A percentile compares a stretch with the other conserved stretches of the same genome.
Conservation (phyloP, 2,797 vertebrate genomes). For the Channa striata region DNA sequence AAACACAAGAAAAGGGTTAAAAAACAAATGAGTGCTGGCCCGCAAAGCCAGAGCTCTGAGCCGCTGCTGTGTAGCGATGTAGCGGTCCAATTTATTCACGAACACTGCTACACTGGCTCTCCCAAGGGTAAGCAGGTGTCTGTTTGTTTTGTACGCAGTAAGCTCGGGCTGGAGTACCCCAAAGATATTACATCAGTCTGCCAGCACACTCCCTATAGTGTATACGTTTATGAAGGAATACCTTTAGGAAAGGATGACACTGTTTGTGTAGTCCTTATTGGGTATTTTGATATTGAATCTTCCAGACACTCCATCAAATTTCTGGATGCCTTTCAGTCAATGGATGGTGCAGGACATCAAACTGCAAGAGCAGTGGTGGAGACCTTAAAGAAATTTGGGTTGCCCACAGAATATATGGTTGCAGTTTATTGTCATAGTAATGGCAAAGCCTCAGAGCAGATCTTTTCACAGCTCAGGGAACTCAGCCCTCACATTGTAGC, state of each 20-base stretch:
- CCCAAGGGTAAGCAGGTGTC: constrained; percentile 37
- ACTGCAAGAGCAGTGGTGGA: constrained; percentile 48
- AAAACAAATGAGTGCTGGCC: fast-evolving
- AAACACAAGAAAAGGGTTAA: constrained; percentile 59
- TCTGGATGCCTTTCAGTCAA: constrained; percentile 75
- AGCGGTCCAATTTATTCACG: constrained; percentile 74
- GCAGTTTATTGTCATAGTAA: constrained; percentile 70
- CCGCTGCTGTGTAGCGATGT: constrained; percentile 60
- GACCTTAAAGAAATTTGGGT: constrained; percentile 73
- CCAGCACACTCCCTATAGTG: constrained; percentile 79
- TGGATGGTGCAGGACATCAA: constrained; percentile 41
- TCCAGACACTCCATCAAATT: constrained; percentile 71
- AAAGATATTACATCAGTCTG: constrained; percentile 70
- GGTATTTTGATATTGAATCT: constrained; percentile 76
- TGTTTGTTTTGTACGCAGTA: constrained; percentile 51
- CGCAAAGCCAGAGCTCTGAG: not conserved
- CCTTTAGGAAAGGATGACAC: constrained; percentile 47
- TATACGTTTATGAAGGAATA: constrained; percentile 79
- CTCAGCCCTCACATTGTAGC: constrained; percentile 72
- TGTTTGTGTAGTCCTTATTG: constrained; percentile 75
- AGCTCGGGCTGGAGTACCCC: constrained; percentile 75
- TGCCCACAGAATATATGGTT: constrained; percentile 73
- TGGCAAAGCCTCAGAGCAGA: constrained; percentile 51
- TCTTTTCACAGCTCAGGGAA: constrained; percentile 74
- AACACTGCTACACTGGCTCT: constrained; percentile 54